These are phyloP conservation scores for Drosophila longiperda DNA, from an alignment of 2,888 invertebrate species.

Conservation along the genomic window DNA sequence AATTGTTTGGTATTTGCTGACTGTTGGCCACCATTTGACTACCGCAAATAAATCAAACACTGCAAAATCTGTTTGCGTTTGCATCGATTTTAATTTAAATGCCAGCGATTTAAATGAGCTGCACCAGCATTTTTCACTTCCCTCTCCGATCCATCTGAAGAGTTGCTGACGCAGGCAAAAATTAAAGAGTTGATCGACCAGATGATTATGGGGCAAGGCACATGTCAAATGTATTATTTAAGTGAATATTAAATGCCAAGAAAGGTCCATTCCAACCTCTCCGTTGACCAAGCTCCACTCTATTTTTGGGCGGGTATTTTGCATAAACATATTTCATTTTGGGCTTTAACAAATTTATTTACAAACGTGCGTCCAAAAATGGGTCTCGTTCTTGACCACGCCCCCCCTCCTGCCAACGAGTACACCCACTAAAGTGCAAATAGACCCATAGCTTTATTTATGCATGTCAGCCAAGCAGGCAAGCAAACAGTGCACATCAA, in stretches of 20 bases:
- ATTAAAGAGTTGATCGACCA: conserved; percentile 38
- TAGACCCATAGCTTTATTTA: conserved; percentile 66
- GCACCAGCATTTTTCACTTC: conserved; percentile 27
- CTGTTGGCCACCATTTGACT: conserved; percentile 37
- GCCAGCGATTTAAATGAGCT: conserved; percentile 56
- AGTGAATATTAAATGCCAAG: conserved; percentile 74
- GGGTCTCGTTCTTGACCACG: conserved; percentile 3
- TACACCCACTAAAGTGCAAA: conserved; percentile 52
- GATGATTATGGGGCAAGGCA: conserved; percentile 45
- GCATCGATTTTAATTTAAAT: conserved; percentile 46
- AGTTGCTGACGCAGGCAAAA: conserved; percentile 33
- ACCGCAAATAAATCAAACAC: conserved; percentile 49
- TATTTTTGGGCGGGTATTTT: conserved; percentile 39
- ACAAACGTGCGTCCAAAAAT: conserved; percentile 50
- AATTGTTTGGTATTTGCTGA: conserved; percentile 16
- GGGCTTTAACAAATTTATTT: conserved; percentile 71
- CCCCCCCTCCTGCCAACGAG: conserved; percentile 12
- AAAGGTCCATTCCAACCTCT: conserved; percentile 43
- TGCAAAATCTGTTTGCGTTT: conserved; percentile 16
- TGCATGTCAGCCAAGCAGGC: conserved; percentile 57
- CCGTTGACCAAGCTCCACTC: background rate
- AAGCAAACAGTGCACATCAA: conserved; percentile 64
- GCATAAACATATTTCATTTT: conserved; percentile 71
- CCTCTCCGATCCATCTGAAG: background rate
- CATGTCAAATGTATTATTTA: conserved; percentile 74